Percentiles rank a stretch among this genome's conserved stretches.
These are phyloP conservation scores for Sympetrum striolatum DNA, from an alignment of 2,888 invertebrate genomes.

Conservation along the genomic window DNA sequence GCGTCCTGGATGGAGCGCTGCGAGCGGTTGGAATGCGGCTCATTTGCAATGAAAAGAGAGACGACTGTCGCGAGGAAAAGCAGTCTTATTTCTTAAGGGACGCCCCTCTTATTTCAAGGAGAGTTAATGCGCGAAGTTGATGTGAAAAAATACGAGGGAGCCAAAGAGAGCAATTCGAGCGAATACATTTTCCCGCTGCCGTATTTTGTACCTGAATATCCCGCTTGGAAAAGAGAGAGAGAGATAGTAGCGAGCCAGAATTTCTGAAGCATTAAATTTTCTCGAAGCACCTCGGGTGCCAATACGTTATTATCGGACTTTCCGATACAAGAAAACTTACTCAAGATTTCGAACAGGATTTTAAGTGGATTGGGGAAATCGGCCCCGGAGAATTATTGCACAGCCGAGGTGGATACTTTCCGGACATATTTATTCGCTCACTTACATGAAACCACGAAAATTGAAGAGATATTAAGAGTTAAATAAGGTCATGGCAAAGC, in stretches of 20 bases:
- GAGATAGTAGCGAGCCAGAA: too few species aligned
- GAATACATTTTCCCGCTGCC: background rate
- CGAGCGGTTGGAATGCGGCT: background rate
- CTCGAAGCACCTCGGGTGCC: background rate
- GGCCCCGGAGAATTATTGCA: too few species aligned
- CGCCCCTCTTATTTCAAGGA: background rate
- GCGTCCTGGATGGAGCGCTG: background rate
- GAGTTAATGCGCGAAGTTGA: background rate
- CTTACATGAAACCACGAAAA: too few species aligned
- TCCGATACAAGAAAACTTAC: too few species aligned
- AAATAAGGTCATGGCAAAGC: too few species aligned
- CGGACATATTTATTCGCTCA: too few species aligned
- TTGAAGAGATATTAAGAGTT: too few species aligned
- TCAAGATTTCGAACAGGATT: too few species aligned
- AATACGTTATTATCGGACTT: background rate
- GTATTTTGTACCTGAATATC: background rate
- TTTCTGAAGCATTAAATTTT: background rate
- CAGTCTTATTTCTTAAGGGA: background rate
- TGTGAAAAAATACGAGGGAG: background rate
- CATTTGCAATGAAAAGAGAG: slow-evolving; percentile 2
- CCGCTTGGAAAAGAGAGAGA: background rate
- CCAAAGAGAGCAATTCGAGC: too few species aligned
- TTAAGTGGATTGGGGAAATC: too few species aligned
- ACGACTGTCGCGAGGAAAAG: background rate
- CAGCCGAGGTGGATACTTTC: too few species aligned